phyloP scores from a whole-genome alignment of 2,888 invertebrate species.

The Sphinx pinastri region DNA sequence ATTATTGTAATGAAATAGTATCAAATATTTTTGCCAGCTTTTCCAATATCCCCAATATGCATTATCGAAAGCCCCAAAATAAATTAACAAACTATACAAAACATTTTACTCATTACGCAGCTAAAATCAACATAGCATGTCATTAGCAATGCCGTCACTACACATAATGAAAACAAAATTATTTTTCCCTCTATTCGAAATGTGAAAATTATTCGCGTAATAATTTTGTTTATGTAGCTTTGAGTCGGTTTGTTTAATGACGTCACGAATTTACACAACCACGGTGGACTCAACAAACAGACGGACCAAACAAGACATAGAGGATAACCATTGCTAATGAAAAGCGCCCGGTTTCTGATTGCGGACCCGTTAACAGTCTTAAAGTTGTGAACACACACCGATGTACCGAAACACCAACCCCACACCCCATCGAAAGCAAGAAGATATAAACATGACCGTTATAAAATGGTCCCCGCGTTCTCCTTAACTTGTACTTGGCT shows the following conservation, averaged over 20 bases:
- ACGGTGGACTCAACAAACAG: conserved; percentile 53
- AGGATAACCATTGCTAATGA: conserved; percentile 81
- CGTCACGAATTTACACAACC: conserved; percentile 25
- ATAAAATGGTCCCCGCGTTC: conserved; percentile 47
- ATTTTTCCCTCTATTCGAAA: conserved; percentile 7
- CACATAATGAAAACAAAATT: conserved; percentile 17
- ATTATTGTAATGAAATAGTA: neutral
- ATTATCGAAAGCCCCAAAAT: conserved; percentile 13
- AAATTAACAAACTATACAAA: conserved; percentile 18
- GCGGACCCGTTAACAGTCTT: conserved; percentile 82
- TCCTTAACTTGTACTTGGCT: conserved; percentile 37
- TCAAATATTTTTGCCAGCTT: neutral
- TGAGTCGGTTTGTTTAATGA: conserved; percentile 20
- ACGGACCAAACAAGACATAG: conserved; percentile 71
- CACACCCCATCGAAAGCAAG: conserved; percentile 43
- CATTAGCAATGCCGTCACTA: conserved; percentile 15
- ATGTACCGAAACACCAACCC: conserved; percentile 65
- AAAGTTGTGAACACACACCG: conserved; percentile 55
- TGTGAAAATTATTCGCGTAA: conserved; percentile 12
- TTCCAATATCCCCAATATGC: neutral
- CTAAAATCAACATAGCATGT: conserved; percentile 21
- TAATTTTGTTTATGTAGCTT: conserved; percentile 18
- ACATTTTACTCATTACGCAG: conserved; percentile 13
- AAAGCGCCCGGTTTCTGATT: conserved; percentile 78
- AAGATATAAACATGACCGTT: conserved; percentile 34